Evolutionary conservation across 2,113 vertebrate species (phyloP).

Genomic region (Lagopus muta): DNA sequence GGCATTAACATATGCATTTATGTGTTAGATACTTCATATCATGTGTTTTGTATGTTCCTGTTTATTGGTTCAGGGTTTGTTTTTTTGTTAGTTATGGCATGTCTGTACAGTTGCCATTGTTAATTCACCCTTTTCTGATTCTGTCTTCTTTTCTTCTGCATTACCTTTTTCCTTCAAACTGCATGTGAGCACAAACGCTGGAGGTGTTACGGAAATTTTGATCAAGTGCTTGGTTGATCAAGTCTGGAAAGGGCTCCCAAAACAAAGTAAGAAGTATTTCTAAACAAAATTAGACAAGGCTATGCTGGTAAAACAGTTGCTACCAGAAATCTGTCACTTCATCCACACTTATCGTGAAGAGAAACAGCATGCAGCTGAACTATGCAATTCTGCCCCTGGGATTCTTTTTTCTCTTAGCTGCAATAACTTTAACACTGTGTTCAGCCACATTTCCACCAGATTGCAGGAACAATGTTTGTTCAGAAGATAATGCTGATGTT

Average conservation of each 20-base stretch:
- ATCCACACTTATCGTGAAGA: slow-evolving; percentile 96
- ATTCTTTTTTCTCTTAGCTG: slow-evolving; percentile 98
- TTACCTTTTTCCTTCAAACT: not conserved
- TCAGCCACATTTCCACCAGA: slow-evolving; percentile 97
- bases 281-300: slow-evolving; percentile 84
- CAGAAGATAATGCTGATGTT: no score
- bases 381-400: slow-evolving; percentile 92
- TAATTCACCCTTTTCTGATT: not conserved
- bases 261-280: not conserved
- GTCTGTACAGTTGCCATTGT: not conserved
- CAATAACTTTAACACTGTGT: slow-evolving; percentile 98
- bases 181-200: not conserved
- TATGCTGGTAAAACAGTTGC: slow-evolving; percentile 97
- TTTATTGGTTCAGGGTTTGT: fast-evolving
- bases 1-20: not conserved
- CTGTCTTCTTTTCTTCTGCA: not conserved
- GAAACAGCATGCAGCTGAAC: slow-evolving; percentile 94
- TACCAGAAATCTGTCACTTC: slow-evolving; percentile 99
- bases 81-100: not conserved
- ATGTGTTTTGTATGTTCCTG: not conserved
- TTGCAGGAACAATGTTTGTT: no score
- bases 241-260: not conserved
- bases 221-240: not conserved
- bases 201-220: not conserved
- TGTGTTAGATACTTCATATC: not conserved